Base-by-base conservation (phyloP, 2,797 vertebrate species). In the Xenops minutus region DNA sequence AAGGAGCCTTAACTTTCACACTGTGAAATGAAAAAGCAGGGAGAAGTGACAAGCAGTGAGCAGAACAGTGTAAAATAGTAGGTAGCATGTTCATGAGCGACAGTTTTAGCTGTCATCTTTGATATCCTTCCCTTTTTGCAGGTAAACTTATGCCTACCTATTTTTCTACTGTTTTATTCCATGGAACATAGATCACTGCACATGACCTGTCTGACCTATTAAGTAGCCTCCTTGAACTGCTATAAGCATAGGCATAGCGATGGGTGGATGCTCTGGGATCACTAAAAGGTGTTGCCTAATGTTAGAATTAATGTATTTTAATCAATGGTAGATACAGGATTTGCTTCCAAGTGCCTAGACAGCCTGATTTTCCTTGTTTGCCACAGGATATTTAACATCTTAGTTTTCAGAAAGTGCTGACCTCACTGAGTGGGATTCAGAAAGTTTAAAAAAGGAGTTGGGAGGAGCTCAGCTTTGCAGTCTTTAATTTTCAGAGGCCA, bases 401-500 rank as follows among this genome's bases (percentile, higher is more conserved):
- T 68, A 89, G 59, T 88, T 89, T 78, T 73, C 69, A 81, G 55
- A 69, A 94, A 69, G 14, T 39, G 21, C n/a, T 69, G 66, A 72
- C 21, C 12, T 76, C 62, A 34, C 43, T 79, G 74, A 23, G 13
- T 56, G 36, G 55, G 43, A 89, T 75, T 68, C 30, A 36, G 32
- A 79, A 81, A 54, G 30, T 85, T 95, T 72, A 21, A 43, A 85
- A 74, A 92, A 61, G 27, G 41, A 93, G 43, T 61, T 0, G 2
- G 54, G 61, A 93, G 68, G 55, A 83, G 14, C 21, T 88, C 46
- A 73, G 21, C 34, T 81, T 90, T 83, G 32, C 37, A 64, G 88
- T 62, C 80, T 90, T 72, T 92, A 93, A 94, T 91, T 93, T 91
- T 68, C 69, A 78, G 68, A 71, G 52, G 52, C 29, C 64, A 80